phyloP scores from a whole-genome alignment of 2,113 vertebrate species.

The Pteronura brasiliensis region DNA sequence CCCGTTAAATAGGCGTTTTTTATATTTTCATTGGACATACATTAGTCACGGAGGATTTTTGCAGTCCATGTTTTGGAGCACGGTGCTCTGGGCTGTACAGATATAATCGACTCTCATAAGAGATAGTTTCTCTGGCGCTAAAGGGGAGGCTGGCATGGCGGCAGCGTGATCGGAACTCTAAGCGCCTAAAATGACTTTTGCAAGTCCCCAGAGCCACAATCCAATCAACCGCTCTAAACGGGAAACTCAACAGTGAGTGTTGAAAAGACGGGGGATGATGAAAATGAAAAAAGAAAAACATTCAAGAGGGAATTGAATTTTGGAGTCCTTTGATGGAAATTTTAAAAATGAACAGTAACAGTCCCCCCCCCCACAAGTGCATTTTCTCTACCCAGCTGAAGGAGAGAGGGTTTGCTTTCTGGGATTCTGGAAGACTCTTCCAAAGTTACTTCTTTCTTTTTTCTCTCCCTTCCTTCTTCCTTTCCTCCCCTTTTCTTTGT shows the following conservation, averaged over 20 bases:
- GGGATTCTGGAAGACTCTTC: background rate
- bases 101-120: slow-evolving; percentile 45
- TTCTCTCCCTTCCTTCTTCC: background rate
- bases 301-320: slow-evolving; percentile 57
- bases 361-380: background rate
- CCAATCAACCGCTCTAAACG: slow-evolving; percentile 56
- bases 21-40: background rate
- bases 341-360: slow-evolving; percentile 38
- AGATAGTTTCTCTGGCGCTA: background rate
- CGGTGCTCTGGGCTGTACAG: slow-evolving; percentile 35
- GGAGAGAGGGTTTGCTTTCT: background rate
- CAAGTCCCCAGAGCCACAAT: slow-evolving; percentile 59
- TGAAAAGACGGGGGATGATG: slow-evolving; percentile 50
- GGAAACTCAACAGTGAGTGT: slow-evolving; percentile 41
- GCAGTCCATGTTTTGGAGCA: slow-evolving; percentile 9
- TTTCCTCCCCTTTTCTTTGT: background rate
- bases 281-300: slow-evolving; percentile 64
- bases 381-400: background rate
- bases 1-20: slow-evolving; percentile 5
- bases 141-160: background rate
- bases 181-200: slow-evolving; percentile 42
- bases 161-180: slow-evolving; percentile 25
- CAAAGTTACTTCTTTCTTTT: background rate
- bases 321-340: slow-evolving; percentile 44
- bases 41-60: slow-evolving; percentile 22